Conservation (phyloP, 2,113 vertebrate genomes). For the Carlito syrichta region DNA sequence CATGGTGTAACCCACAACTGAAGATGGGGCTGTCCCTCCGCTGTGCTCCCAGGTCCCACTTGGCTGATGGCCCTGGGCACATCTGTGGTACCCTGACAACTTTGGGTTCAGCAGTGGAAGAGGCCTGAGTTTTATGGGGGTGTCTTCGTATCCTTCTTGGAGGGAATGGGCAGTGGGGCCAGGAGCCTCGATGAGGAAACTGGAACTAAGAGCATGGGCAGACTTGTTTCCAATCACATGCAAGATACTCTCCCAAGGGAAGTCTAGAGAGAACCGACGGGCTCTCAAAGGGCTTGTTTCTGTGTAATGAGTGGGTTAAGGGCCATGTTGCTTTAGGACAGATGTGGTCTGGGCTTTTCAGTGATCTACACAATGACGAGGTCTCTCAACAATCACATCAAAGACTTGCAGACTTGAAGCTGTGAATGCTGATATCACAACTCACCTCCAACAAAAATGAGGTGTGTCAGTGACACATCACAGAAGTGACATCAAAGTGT, state of each 20-base stretch:
- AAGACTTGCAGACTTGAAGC: not conserved
- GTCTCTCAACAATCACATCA: not conserved
- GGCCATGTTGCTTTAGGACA: no score
- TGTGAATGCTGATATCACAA: rapidly evolving
- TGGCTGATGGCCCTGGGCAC: not conserved
- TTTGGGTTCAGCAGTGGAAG: not conserved
- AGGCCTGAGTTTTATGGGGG: not conserved
- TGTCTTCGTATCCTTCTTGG: not conserved
- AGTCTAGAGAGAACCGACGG: not conserved
- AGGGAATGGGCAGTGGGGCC: not conserved
- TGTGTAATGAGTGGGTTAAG: not conserved
- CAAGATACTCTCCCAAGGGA: not conserved
- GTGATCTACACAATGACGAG: not conserved
- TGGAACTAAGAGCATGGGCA: not conserved
- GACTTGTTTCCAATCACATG: not conserved
- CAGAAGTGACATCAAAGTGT: not conserved
- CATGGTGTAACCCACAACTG: not conserved
- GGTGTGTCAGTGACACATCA: not conserved
- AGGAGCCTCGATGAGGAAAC: not conserved
- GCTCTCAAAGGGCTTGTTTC: not conserved
- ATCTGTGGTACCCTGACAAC: not conserved
- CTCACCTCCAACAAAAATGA: not conserved
- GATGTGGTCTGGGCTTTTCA: not conserved
- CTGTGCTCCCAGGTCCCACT: not conserved
- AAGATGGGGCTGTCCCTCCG: not conserved